Base-by-base conservation (phyloP, 1,140 invertebrate genomes). In the Diuraphis noxia region DNA sequence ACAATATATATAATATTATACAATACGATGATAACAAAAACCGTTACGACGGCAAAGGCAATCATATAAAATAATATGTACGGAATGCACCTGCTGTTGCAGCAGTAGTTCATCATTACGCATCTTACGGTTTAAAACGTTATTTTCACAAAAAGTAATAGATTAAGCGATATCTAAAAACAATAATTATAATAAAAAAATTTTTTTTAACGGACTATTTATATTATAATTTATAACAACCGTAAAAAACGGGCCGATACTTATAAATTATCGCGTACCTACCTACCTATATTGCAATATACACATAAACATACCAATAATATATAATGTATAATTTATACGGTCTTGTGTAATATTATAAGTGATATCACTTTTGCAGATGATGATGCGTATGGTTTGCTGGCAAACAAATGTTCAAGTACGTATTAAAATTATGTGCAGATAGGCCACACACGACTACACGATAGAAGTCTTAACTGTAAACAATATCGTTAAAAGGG, bases 21-120 rank as follows among this genome's bases (percentile, higher is more conserved):
- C 49, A 9, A 13, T 46, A 17, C 43, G 43, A 19, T 52, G 38
- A 40, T 88, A 89, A 79, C 46, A 49, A 23, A 87, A 87, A 87
- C 49, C 85, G 85, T 87, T 87, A 87, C 46, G 49, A 87, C 85
- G 46, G 46, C 38, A 87, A 56, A 87, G 85, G 49, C 46, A 17
- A 30, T 13, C 36, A n/a, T 34, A 72, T 72, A 77, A 36, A 34
- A 36, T 85, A 43, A 3, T 77, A 72, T 38, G 8, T 30, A 30
- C 30, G 30, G 52, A 56, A 79, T 17, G 30, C 85, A 56, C 85
- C 49, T 87, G 49, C 43, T 36, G n/a, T 21, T n/a, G 82, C 8
- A 21, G 9, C 30, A 19, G 34, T 77, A 34, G 5, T n/a, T 21
- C 17, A 34, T 34, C 72, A 56, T 56, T 84, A 30, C 7, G 41